Evolutionary conservation across 2,113 vertebrate species (phyloP), one percentile per base, ranked within the genome.

Genomic region (Alces alces): DNA sequence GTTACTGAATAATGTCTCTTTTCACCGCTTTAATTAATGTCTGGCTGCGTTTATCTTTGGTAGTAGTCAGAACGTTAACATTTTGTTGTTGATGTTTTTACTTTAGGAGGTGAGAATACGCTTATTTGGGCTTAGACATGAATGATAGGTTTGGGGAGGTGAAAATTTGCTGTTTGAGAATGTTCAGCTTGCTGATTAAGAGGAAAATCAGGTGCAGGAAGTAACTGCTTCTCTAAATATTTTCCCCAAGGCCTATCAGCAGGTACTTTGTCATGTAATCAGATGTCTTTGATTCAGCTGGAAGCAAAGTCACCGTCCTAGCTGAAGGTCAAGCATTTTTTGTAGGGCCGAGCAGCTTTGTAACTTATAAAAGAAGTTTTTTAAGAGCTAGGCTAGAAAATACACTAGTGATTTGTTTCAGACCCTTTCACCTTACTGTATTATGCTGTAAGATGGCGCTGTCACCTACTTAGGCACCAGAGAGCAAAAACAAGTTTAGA

Each of bases 241-340:
- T 98, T 98, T 57, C 91, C 96, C 95, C 96, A 97, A 50, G 88
- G 86, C 60, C 58, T 85, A 88, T 92, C 92, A 97, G 97, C 96
- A 93, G 70, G 73, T 61, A 78, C 6, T 98, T 98, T 95, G 98
- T 99, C 98, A 98, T 96, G 12, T 86, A 97, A 94, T 98, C 98
- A 98, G 76, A 91, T 98, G 98, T 90, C 86, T 98, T 97, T 98
- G 98, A 98, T 96, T 92, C 94, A 96, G 19, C 88, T 93, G 80
- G 96, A 93, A 95, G 91, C 86, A 96, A 96, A 95, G 91, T 87
- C 73, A 73, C 47, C n/a, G 4, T 19, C 64, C 19, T 93, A 93
- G 80, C 0, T 96, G 23, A 98, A 95, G 66, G 13, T 39, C 7
- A 86, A 15, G 23, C 23, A 27, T 90, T 87, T 36, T 15, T 30